phyloP scores from a whole-genome alignment of 2,113 vertebrate species.

The Tautogolabrus adspersus region DNA sequence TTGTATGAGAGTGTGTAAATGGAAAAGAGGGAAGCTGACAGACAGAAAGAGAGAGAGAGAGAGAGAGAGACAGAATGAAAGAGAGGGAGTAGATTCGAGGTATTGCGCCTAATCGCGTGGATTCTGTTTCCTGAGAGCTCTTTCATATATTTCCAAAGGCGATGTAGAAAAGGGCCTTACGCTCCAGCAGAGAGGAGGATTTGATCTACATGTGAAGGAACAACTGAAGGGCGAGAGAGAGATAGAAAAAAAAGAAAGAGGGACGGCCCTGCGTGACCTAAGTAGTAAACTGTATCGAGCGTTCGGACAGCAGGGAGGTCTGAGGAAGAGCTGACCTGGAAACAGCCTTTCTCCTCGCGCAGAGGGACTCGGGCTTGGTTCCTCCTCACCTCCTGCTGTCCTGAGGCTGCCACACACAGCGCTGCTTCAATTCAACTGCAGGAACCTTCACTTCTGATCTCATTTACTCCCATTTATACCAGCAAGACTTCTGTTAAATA shows the following conservation, averaged over 20 bases:
- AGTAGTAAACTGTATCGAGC: conserved; percentile 37
- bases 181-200: conserved; percentile 64
- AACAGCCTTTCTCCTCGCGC: conserved; percentile 68
- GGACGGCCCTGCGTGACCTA: conserved; percentile 6
- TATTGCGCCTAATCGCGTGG: conserved; percentile 54
- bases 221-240: conserved; percentile 58
- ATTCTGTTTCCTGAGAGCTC: conserved; percentile 57
- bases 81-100: conserved; percentile 2
- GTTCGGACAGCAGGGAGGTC: conserved; percentile 60
- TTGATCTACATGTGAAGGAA: conserved; percentile 79
- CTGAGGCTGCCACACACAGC: conserved; percentile 41
- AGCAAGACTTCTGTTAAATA: background rate
- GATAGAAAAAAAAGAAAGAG: background rate
- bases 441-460: conserved; percentile 36
- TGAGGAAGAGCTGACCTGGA: conserved; percentile 81
- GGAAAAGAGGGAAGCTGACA: conserved; percentile 9
- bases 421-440: conserved; percentile 15
- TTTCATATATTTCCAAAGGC: conserved; percentile 62
- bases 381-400: conserved; percentile 42
- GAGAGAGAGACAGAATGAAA: conserved; percentile 15
- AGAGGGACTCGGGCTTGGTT: conserved; percentile 36
- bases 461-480: conserved; percentile 9
- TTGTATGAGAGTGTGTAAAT: background rate
- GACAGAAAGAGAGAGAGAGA: background rate
- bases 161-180: conserved; percentile 53